Evolutionary conservation across 2,797 vertebrate species (phyloP).

Genomic region (Lates japonicus): DNA sequence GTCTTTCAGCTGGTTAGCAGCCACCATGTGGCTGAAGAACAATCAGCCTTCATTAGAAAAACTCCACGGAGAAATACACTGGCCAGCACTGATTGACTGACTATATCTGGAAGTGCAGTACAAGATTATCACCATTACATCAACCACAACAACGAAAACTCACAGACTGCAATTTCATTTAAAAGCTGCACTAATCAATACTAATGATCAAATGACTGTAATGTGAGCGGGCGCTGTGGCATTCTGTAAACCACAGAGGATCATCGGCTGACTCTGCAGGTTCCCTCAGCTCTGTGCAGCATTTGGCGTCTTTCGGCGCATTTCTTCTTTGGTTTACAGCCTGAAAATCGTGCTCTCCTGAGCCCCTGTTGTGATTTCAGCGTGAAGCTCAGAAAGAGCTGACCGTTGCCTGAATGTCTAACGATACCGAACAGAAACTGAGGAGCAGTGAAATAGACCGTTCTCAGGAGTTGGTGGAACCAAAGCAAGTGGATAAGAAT

Average conservation of each 20-base stretch:
- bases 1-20: neutral
- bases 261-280: neutral
- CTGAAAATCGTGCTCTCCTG: too few relatives aligned
- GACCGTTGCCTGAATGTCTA: too few relatives aligned
- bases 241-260: neutral
- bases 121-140: neutral
- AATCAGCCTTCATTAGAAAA: too few relatives aligned
- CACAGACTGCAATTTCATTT: neutral
- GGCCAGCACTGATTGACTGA: neutral
- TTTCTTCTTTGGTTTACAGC: too few relatives aligned
- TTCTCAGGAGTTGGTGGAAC: too few relatives aligned
- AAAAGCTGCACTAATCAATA: constrained; percentile 17
- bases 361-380: too few relatives aligned
- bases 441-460: too few relatives aligned
- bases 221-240: neutral
- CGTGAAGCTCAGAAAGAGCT: too few relatives aligned
- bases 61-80: neutral
- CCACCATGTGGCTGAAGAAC: neutral
- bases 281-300: too few relatives aligned
- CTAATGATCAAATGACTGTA: neutral
- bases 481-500: too few relatives aligned
- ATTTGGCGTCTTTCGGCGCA: too few relatives aligned
- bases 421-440: too few relatives aligned
- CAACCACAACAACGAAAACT: constrained; percentile 4
- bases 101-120: neutral